Conservation (phyloP, 2,797 vertebrate species). For the Sebastes taczanowskii region DNA sequence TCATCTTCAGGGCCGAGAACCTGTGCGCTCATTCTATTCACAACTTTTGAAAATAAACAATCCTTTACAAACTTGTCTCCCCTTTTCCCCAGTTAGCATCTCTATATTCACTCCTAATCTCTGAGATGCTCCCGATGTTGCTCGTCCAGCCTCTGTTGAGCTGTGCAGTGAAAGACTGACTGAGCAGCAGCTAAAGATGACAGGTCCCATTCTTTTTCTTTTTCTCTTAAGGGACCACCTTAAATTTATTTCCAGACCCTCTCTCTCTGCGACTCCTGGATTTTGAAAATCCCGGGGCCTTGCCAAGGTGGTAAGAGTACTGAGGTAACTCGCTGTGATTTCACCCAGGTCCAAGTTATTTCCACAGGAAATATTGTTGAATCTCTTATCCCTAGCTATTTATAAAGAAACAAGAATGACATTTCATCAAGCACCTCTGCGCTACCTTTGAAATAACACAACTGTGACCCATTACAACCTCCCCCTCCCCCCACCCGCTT, state of each 20-base stretch:
- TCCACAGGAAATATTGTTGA: conserved; percentile 98
- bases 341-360: conserved; percentile 96
- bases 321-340: conserved; percentile 97
- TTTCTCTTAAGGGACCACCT: conserved; percentile 70
- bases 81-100: not conserved
- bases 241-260: conserved; percentile 31
- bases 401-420: conserved; percentile 81
- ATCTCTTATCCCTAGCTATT: conserved; percentile 85
- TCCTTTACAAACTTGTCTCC: conserved; percentile 21
- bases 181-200: conserved; percentile 44
- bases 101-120: conserved; percentile 15
- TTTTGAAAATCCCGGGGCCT: conserved; percentile 57
- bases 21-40: conserved; percentile 33
- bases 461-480: not conserved
- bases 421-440: conserved; percentile 50
- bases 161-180: conserved; percentile 50
- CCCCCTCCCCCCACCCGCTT: not conserved
- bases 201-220: conserved; percentile 34
- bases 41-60: conserved; percentile 38
- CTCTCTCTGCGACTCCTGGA: conserved; percentile 30
- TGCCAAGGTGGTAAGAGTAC: conserved; percentile 89
- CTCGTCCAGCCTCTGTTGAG: conserved; percentile 46
- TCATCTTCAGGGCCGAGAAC: conserved; percentile 20
- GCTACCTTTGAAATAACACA: conserved; percentile 35
- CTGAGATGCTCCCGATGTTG: conserved; percentile 29